Evolutionary conservation across 2,113 vertebrate genomes (phyloP).

Genomic region (Xenus cinereus): DNA sequence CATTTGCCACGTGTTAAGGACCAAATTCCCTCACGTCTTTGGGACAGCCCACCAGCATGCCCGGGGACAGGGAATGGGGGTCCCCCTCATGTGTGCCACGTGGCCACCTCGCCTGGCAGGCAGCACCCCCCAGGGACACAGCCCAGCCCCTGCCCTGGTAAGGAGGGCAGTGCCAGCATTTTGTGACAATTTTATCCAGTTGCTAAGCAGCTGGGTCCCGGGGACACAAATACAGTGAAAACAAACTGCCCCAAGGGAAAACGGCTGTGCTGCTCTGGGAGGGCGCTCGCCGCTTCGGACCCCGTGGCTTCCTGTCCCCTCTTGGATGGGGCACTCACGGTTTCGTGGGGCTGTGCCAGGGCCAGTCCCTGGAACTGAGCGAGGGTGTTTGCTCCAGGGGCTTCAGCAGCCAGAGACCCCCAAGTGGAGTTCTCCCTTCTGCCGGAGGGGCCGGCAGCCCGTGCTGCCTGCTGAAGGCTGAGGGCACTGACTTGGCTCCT

Average conservation of each 20-base stretch:
- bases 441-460: rapidly evolving
- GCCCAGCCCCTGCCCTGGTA: not conserved
- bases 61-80: not conserved
- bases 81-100: rapidly evolving
- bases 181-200: slow-evolving; percentile 44
- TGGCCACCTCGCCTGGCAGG: not conserved
- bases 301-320: not conserved
- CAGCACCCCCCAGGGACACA: not conserved
- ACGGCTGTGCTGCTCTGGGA: not conserved
- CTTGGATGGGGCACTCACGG: rapidly evolving
- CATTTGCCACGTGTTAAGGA: rapidly evolving
- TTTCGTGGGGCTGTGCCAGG: rapidly evolving
- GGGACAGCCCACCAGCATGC: not conserved
- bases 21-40: not conserved
- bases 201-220: slow-evolving; percentile 26
- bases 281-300: rapidly evolving
- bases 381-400: not conserved
- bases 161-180: not conserved
- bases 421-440: not conserved
- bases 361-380: not conserved
- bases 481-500: not conserved
- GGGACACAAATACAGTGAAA: slow-evolving; percentile 11
- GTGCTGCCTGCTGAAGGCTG: not conserved
- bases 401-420: not conserved
- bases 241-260: not conserved